Base-by-base conservation (phyloP, 2,113 vertebrate species). In the Pseudolaguvia tuberculata region DNA sequence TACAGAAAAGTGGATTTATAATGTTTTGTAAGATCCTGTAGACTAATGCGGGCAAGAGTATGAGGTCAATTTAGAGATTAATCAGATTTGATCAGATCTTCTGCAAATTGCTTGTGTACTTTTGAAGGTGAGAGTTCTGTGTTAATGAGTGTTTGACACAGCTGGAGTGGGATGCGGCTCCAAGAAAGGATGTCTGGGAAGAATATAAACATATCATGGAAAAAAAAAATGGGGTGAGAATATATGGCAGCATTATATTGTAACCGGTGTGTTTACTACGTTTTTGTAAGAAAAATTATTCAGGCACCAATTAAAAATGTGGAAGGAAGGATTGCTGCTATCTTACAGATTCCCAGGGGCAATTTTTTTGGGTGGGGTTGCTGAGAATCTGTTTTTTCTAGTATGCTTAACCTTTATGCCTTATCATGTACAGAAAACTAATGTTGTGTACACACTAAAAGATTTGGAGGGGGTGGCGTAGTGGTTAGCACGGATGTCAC, bases 321-420 rank as follows among this genome's bases (percentile, higher is more conserved):
- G 56, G 66, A 51, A 70, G 45, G 73, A 52, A 57, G 39, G 74
- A 29, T 61, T 70, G 47, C 27, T 70, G n/a, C 18, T 61, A 47
- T 76, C 65, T 76, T 59, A 76, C 70, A 70, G 62, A 57, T 65
- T 67, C 74, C 66, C 55, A 13, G 31, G 74, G 66, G 74, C 45
- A 39, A 18, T 21, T 9, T 67, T 39, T 58, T 58, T n/a, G n/a
- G n/a, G n/a, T n/a, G n/a, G n/a, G n/a, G n/a, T n/a, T n/a, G n/a
- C n/a, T n/a, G n/a, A n/a, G n/a, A n/a, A n/a, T n/a, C n/a, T n/a
- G n/a, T n/a, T n/a, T n/a, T n/a, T n/a, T n/a, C n/a, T n/a, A n/a
- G n/a, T n/a, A n/a, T n/a, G n/a, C n/a, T n/a, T n/a, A n/a, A n/a
- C n/a, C n/a, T n/a, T n/a, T n/a, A 57, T 17, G 47, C 11, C 21